Evolutionary conservation across 1,140 invertebrate species (phyloP).

Genomic region (Bombus fervidus): DNA sequence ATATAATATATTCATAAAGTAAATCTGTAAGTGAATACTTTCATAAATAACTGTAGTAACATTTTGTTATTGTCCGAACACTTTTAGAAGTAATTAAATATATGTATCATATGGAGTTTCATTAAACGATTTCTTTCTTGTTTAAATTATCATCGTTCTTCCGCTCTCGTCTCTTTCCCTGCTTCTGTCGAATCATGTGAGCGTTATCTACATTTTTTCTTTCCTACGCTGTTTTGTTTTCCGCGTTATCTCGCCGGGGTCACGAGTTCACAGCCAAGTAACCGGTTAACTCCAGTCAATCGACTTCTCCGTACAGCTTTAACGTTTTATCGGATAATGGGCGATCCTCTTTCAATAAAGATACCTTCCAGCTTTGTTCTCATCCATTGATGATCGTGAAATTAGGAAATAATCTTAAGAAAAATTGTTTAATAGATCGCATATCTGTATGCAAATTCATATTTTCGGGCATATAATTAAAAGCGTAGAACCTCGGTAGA

Average conservation of each 20-base stretch:
- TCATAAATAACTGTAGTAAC: too few species aligned
- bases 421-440: too few species aligned
- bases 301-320: background rate
- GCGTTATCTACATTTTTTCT: constrained; percentile 42
- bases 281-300: constrained; percentile 58
- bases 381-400: background rate
- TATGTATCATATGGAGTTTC: background rate
- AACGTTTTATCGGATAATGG: background rate
- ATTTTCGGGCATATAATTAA: too few species aligned
- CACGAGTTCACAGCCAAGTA: constrained; percentile 52
- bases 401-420: background rate
- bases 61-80: too few species aligned
- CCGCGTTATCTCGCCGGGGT: constrained; percentile 50
- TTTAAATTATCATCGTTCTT: constrained; percentile 9
- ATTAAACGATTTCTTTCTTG: background rate
- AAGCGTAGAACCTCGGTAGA: too few species aligned
- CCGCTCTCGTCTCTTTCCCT: background rate
- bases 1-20: too few species aligned
- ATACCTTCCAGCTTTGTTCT: background rate
- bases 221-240: background rate
- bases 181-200: constrained; percentile 56
- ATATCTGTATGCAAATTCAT: too few species aligned
- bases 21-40: too few species aligned
- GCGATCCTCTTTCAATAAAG: background rate
- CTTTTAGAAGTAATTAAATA: too few species aligned